Base-by-base conservation (phyloP, 1,140 invertebrate genomes). In the Lepidurus packardi region DNA sequence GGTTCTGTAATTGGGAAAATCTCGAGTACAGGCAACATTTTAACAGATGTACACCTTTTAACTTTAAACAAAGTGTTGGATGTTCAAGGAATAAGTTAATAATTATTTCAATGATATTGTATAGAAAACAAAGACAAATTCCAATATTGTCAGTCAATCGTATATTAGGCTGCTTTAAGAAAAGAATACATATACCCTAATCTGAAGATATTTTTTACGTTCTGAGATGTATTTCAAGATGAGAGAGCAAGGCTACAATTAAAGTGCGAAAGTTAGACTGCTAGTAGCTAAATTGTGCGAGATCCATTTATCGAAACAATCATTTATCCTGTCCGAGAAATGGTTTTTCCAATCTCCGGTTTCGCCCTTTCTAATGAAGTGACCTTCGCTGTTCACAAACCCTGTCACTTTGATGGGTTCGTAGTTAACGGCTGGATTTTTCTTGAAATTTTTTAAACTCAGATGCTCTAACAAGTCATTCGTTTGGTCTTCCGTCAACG, bases 321-420 rank as follows among this genome's bases (percentile, higher is more conserved):
- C 24, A 45, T 76, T 78, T 81, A 82, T 74, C 21, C 83, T 82
- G 13, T 79, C 73, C 13, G 80, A 83, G 41, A 82, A 82, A 43
- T 82, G 74, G 53, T 73, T 78, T 45, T 80, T 78, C 82, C 82
- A 82, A 65, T 81, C 79, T 42, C 82, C 82, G 3, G 77, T 79
- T 78, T 83, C 76, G 1, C 82, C 82, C 82, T 78, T 78, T 5
- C 74, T 41, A 44, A 78, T 53, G 42, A 78, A 78, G 16, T 47
- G 42, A 73, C 73, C 73, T 21, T 74, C 43, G 8, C 44, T 44
- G 11, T 75, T 43, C 21, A 74, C 44, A 24, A 34, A 10, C n/a
- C 78, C 78, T 0, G 13, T 21, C 1, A 9, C 41, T 75, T 78
- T 74, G 7, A 43, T 21, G 11, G 45, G 24, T 13, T 74, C 73